Base-by-base conservation (phyloP, 1,140 invertebrate species). In the Eumeta japonica region DNA sequence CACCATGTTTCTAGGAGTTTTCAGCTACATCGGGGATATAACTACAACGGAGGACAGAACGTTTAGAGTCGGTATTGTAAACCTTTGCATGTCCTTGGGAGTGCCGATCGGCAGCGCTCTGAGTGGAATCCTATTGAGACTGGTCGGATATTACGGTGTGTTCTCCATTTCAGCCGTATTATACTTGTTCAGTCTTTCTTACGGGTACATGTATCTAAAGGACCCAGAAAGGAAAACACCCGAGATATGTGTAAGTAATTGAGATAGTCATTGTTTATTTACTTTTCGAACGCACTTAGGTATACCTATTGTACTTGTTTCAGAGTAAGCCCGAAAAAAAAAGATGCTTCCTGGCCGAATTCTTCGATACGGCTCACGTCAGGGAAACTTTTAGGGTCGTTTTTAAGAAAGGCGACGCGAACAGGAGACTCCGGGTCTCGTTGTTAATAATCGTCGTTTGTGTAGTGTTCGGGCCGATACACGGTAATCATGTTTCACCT, bases 1-100 rank as follows among this genome's bases (percentile, higher is more conserved):
- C 48, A 89, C 88, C 7, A 87, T 92, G 77, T 84, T 92, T 46
- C 90, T 94, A 79, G 87, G 87, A 10, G 83, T 88, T n/a, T 94
- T 92, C 61, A 92, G 90, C 58, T 94, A 92, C 52, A 87, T 94
- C 12, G 85, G 84, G 14, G 90, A 94, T 55, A 85, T 92, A n/a
- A 92, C 90, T 1, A 83, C 83, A 1, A 78, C 83, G 19, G 83
- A 89, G 56, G 85, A 83, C 13, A 80, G 90, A 41, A 94, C 91
- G 0, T 75, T 88, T 3, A 70, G 90, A 45, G 88, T 94, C 16
- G 89, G 88, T 2, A 83, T 93, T n/a, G 83, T 89, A 39, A 94
- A 89, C 61, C 79, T 89, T 2, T 88, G 87, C 48, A 83, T 87
- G 53, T 88, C 86, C 0, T 72, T 90, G 16, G 88, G 88, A 3